Evolutionary conservation across 2,113 vertebrate species (phyloP), one percentile per base, ranked within the genome.

Genomic region (Pleuronectes platessa): DNA sequence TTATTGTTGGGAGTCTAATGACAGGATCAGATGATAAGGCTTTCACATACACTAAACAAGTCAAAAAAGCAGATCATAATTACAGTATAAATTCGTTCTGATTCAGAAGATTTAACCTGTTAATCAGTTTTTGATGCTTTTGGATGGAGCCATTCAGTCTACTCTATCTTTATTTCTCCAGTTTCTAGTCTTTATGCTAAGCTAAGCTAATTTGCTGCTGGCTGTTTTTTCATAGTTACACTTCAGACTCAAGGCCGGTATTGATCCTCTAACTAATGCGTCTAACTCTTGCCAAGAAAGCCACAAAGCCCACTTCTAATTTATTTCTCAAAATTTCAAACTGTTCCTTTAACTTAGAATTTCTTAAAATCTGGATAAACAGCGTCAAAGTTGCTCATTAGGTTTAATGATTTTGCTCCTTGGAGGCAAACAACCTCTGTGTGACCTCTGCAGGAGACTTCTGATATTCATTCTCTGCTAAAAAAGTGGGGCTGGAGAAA

Each of bases 391-490:
- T n/a, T 31, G 5, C 49, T 71, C 27, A 59, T 5, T 40, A 8
- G 59, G 20, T 70, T 1, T 23, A 68, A 27, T 61, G 13, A 71
- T 40, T 66, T 2, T 42, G 0, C 20, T 56, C 14, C 26, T 26
- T 3, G 54, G n/a, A 64, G 23, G 69, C 37, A 54, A 66, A 42
- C 75, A 49, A 79, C 79, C 42, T 79, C 42, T 56, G 37, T 67
- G 0, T 74, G 66, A 71, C 1, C 56, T 14, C 47, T 54, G 13
- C n/a, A 58, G 0, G 2, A 42, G 51, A 42, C 59, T 27, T 11
- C 40, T 61, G 7, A 73, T 27, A 60, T 37, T 10, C 64, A 53
- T 60, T 53, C 14, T 60, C 6, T 6, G 23, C n/a, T 65, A 40
- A 62, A 64, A 64, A 15, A 3, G 3, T 17, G 7, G 35, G 31